Base-by-base conservation (phyloP, 2,113 vertebrate species). In the Oreamnos americanus region DNA sequence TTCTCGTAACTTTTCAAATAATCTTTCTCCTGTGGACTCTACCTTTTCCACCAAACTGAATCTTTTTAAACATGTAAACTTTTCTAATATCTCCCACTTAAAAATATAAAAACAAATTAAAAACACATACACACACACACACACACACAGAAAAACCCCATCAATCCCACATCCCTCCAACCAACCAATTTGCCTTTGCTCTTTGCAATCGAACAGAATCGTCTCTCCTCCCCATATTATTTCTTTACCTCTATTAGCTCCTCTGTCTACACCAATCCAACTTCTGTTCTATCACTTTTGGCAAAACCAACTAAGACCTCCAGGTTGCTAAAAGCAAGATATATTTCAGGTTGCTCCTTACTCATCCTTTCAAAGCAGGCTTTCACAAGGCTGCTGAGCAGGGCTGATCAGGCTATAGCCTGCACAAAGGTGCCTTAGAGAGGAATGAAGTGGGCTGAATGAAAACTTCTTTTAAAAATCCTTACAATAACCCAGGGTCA, bases 321-420 rank as follows among this genome's bases (percentile, higher is more conserved):
- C 8, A 94, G 39, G n/a, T 62, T 91, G 71, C 71, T 92, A 97
- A 97, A 81, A 43, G 36, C 81, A 81, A 94, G 53, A 55, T 51
- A 53, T 2, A 91, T 6, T 58, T 71, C 76, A 87, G 74, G 25
- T 51, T 51, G 90, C 76, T 64, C 89, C 43, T 94, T 88, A 91
- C 58, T 89, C 47, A 53, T 62, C 28, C 33, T 93, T 57, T 88
- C 51, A 49, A 28, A 49, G 85, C 79, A 81, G 49, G 43, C 57
- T 84, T 94, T 57, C 79, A 79, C 30, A 90, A 71, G 25, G 62
- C 83, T 87, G 23, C 78, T 60, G 45, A 94, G 17, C 11, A 82
- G 58, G 33, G 12, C 2, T 91, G 1, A 39, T 7, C 28, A 74
- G 74, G 26, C 43, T 97, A 49, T 71, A 23, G n/a, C 43, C n/a